Percentiles rank a stretch among this genome's conserved stretches.
These are phyloP conservation scores for Austrofundulus limnaeus DNA, from an alignment of 2,113 vertebrate species.

Conservation along the genomic window DNA sequence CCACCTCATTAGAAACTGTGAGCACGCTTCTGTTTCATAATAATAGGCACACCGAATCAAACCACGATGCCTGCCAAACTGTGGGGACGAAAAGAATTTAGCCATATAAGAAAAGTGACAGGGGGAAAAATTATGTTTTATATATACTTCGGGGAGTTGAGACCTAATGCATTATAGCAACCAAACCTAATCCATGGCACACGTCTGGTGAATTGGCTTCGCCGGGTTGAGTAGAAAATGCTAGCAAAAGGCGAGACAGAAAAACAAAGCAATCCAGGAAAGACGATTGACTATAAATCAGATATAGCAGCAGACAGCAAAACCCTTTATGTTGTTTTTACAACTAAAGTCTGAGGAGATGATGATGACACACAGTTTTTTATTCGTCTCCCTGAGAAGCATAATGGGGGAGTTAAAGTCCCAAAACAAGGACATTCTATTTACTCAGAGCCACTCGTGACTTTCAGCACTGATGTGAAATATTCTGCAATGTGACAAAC, in stretches of 20 bases:
- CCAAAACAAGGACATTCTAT: constrained; percentile 61
- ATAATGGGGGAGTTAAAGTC: constrained; percentile 43
- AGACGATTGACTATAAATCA: constrained; percentile 40
- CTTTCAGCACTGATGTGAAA: constrained; percentile 61
- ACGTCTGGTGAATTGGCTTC: constrained; percentile 11
- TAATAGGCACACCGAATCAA: constrained; percentile 29
- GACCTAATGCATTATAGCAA: constrained; percentile 30
- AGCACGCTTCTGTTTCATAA: constrained; percentile 37
- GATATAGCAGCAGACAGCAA: constrained; percentile 29
- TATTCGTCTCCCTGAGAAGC: constrained; percentile 58
- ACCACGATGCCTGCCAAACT: background rate
- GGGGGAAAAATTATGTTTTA: constrained; percentile 23
- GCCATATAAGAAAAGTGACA: constrained; percentile 27
- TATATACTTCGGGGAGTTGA: constrained; percentile 18
- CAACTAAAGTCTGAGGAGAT: constrained; percentile 38
- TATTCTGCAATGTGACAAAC: constrained; percentile 47
- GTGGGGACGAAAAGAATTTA: constrained; percentile 12
- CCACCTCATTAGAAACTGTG: constrained; percentile 25
- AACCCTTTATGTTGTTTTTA: constrained; percentile 49
- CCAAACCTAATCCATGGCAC: constrained; percentile 8
- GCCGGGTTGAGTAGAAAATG: background rate
- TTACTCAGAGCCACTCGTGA: constrained; percentile 54
- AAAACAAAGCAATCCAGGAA: constrained; percentile 16
- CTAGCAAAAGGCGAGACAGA: constrained; percentile 5
- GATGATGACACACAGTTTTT: constrained; percentile 38